phyloP scores from a whole-genome alignment of 2,113 vertebrate species.

The Cephalopholis sonnerati region DNA sequence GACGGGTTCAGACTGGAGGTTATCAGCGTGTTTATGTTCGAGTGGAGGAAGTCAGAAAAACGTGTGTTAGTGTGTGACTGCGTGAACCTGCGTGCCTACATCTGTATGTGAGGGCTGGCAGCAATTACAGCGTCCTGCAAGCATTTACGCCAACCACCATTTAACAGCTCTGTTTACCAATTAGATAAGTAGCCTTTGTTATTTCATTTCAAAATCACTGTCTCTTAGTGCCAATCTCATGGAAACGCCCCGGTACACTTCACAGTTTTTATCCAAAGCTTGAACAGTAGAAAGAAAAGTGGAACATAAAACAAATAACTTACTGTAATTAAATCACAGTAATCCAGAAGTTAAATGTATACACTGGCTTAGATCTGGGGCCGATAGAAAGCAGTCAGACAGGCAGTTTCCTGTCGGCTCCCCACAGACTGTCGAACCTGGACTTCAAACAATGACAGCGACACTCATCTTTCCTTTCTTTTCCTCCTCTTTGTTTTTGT shows the following conservation, averaged over 20 bases:
- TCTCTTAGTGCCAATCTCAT: slow-evolving; percentile 80
- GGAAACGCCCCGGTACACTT: slow-evolving; percentile 17
- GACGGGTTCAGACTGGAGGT: slow-evolving; percentile 72
- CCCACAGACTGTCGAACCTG: slow-evolving; percentile 23
- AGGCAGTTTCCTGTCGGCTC: slow-evolving; percentile 38
- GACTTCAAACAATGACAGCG: slow-evolving; percentile 34
- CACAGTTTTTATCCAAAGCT: not conserved
- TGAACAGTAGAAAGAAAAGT: slow-evolving; percentile 1
- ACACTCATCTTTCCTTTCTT: slow-evolving; percentile 35
- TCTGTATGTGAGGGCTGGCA: slow-evolving; percentile 80
- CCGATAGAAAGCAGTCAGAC: slow-evolving; percentile 27
- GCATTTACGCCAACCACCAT: slow-evolving; percentile 87
- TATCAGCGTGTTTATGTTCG: slow-evolving; percentile 77
- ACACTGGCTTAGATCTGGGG: not conserved
- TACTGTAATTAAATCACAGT: not conserved
- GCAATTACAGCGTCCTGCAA: slow-evolving; percentile 87
- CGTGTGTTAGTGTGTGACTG: slow-evolving; percentile 44
- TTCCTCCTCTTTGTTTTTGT: not conserved
- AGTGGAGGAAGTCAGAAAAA: slow-evolving; percentile 58
- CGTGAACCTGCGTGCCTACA: slow-evolving; percentile 53
- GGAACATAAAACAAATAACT: not conserved
- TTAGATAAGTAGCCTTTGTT: slow-evolving; percentile 88
- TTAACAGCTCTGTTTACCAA: slow-evolving; percentile 87
- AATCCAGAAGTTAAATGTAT: not conserved
- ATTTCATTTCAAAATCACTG: slow-evolving; percentile 83